phyloP scores from a whole-genome alignment of 2,888 invertebrate species.

The Incurvaria masculella region DNA sequence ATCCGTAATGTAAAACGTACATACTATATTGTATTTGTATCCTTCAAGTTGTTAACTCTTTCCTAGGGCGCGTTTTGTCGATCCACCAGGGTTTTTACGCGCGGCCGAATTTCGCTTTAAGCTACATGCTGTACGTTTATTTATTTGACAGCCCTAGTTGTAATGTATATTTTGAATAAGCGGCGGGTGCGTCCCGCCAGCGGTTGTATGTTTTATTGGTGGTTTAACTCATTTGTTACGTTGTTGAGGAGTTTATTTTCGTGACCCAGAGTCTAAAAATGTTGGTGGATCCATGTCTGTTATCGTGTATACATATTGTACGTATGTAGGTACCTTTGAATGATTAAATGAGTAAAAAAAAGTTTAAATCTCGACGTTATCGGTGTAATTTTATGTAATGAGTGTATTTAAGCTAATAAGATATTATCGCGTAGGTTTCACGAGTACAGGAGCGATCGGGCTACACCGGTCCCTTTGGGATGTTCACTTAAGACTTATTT shows the following conservation, averaged over 20 bases:
- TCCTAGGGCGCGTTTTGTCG: conserved; percentile 50
- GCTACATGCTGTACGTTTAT: conserved; percentile 4
- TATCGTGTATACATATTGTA: conserved; percentile 33
- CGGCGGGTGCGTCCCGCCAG: neutral
- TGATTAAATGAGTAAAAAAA: conserved; percentile 31
- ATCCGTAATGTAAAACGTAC: neutral
- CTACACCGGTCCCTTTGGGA: too few relatives aligned
- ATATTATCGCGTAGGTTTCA: neutral
- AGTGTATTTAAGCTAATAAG: conserved; percentile 9
- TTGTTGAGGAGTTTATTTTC: conserved; percentile 12
- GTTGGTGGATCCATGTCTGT: conserved; percentile 35
- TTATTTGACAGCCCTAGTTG: neutral
- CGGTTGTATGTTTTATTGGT: conserved; percentile 4
- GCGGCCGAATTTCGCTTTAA: conserved; percentile 2
- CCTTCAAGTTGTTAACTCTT: conserved; percentile 52
- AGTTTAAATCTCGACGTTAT: conserved; percentile 36
- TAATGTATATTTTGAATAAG: neutral
- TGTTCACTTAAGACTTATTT: too few relatives aligned
- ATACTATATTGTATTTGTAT: conserved; percentile 11
- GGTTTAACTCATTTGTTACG: conserved; percentile 13
- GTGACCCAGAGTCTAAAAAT: conserved; percentile 25
- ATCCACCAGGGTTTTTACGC: conserved; percentile 23
- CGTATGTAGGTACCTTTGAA: conserved; percentile 38
- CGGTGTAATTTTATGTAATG: conserved; percentile 42
- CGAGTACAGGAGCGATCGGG: too few relatives aligned